Base-by-base conservation (phyloP, 2,888 invertebrate species). In the Lucinisca nassula region DNA sequence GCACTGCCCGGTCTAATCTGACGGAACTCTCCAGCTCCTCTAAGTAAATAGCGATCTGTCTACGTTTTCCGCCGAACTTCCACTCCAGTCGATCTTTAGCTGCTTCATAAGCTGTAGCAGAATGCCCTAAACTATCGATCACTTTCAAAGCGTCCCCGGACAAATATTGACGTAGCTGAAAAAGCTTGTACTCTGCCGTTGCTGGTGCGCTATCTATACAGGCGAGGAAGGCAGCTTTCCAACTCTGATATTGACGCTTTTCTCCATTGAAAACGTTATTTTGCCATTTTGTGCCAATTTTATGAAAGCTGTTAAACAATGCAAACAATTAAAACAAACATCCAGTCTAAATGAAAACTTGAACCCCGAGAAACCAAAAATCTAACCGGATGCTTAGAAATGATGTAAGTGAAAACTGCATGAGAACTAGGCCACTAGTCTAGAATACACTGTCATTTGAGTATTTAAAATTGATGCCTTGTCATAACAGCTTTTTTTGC, bases 81-180 rank as follows among this genome's bases (percentile, higher is more conserved):
- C 87, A 0, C 4, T 87, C 80, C 27, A 87, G 45, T 8, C 83
- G 45, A 8, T 83, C 87, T 27, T 82, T 84, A 40, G 84, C 84
- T 27, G 84, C 84, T 27, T 67, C 55, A 74, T 84, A 88, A 17
- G 84, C 84, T 10, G 24, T 32, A 21, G 82, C 75, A 6, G 88
- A 88, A 58, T 88, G 77, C n/a, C 84, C 84, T 0, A 84, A 70
- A 35, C 30, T 84, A 40, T 88, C 88, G 10, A 87, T 76, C 10
- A 58, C 77, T 21, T 77, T 83, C 14, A 82, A 49, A 17, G 84
- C 82, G 17, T 84, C 76, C 37, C 90, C 88, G n/a, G 70, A 24
- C 17, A 90, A 51, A 75, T 82, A 90, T 30, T 90, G 90, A 8
- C 86, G n/a, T 12, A 90, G 51, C 38, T 90, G 88, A 58, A 90